Base-by-base conservation (phyloP, 2,797 vertebrate species). In the Danionella dracula region DNA sequence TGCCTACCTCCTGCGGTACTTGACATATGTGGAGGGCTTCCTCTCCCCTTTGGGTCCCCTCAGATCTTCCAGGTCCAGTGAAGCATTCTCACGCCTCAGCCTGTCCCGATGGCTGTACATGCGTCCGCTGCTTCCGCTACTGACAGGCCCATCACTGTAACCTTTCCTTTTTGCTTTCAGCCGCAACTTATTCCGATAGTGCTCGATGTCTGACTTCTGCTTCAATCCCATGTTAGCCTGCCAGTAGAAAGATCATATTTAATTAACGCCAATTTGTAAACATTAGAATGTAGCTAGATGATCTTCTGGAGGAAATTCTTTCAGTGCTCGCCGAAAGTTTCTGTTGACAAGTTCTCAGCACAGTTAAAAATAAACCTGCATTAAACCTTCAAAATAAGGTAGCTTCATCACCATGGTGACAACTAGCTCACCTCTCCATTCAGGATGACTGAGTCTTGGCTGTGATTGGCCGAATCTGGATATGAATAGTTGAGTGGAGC, bases 201-300 rank as follows among this genome's bases (percentile, higher is more conserved):
- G 96, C 72, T 99, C 96, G 1, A 99, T 98, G 77, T 99, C 96
- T 0, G 96, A 97, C 81, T 98, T 99, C 87, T 98, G 96, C 80
- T 98, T 99, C 77, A 98, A 82, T 29, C 94, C 96, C 66, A 94
- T 93, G 83, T 93, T 97, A 31, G 88, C 90, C 96, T 98, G 80
- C 29, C 4, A 17, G 55, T 31, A 8, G 35, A 48, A 16, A 27
- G 23, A 27, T 29, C 32, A 17, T 7, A 37, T 40, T 13, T 27
- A 37, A 66, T 55, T 42, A 12, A 27, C 37, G 27, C 8, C 21
- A 40, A 29, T n/a, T 42, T 12, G 13, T 8, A 3, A 2, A 8
- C 15, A 54, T 37, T 38, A 11, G 4, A 21, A 34, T 37, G 4
- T 40, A 20, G 21, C 40, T 55, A 15, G 53, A 34, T 56, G 53